Evolutionary conservation across 30 jellyfish, hydroid and myxozoan genomes (phyloP).

Genomic region (Turritopsis rubra): DNA sequence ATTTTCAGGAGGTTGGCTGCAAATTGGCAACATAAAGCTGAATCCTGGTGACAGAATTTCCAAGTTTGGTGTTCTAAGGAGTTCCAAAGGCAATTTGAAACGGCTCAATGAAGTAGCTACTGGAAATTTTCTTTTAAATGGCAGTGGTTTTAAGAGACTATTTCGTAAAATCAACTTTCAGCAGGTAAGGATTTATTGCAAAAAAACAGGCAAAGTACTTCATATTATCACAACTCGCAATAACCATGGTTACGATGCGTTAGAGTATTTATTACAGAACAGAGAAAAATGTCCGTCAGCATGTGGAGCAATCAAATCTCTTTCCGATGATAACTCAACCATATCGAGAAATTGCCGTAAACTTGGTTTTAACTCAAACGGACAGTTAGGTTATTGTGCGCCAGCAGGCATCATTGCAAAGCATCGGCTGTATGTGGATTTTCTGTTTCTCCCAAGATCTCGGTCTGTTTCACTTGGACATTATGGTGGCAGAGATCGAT

Average conservation of each 20-base stretch:
- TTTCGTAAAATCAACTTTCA: neutral
- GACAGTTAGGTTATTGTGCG: neutral
- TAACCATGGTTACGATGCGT: neutral
- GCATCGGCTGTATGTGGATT: neutral
- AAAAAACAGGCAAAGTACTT: neutral
- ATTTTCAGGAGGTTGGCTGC: neutral
- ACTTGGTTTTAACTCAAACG: neutral
- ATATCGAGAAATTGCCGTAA: neutral
- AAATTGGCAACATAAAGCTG: neutral
- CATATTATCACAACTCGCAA: neutral
- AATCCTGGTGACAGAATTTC: neutral
- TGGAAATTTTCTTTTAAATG: neutral
- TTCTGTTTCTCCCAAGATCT: neutral
- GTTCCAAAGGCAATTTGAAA: neutral
- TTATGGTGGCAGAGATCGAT: neutral
- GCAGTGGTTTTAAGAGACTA: neutral
- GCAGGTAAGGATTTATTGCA: neutral
- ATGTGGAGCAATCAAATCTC: neutral
- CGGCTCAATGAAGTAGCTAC: neutral
- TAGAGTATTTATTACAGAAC: neutral
- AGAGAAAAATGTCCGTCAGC: neutral
- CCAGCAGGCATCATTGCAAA: neutral
- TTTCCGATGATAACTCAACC: neutral
- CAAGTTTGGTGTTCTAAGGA: neutral
- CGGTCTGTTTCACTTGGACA: neutral